These are phyloP conservation scores for Sebastes variabilis DNA, from an alignment of 2,797 vertebrate species.

Conservation along the genomic window DNA sequence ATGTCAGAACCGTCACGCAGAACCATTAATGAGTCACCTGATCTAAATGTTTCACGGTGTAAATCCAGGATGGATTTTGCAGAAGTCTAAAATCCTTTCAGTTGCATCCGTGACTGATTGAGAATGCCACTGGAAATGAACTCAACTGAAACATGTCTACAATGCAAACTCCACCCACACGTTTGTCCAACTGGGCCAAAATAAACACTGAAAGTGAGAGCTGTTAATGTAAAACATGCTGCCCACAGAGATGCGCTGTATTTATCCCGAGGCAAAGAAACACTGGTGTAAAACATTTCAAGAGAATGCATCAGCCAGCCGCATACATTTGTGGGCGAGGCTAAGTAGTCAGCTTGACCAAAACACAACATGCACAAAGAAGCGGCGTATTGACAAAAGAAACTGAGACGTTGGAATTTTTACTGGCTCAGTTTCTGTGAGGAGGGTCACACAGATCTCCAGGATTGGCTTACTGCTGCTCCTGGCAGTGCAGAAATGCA, in stretches of 20 bases:
- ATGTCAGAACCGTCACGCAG: neutral
- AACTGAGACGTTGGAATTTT: neutral
- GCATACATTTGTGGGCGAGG: neutral
- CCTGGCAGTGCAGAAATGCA: neutral
- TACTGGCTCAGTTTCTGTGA: neutral
- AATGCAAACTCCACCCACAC: conserved; percentile 16
- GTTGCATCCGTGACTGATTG: neutral
- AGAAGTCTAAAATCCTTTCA: neutral
- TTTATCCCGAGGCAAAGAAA: neutral
- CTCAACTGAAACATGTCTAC: neutral
- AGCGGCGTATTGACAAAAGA: neutral
- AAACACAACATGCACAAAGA: neutral
- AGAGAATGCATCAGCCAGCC: neutral
- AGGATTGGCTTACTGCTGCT: neutral
- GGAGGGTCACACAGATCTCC: neutral
- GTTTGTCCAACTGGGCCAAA: neutral
- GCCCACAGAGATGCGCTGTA: conserved; percentile 4
- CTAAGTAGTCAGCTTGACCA: neutral
- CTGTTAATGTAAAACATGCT: neutral
- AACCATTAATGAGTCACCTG: neutral
- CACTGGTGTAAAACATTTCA: neutral
- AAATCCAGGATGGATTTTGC: neutral
- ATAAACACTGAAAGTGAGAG: conserved; percentile 1
- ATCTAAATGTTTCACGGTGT: neutral
- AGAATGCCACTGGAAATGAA: neutral